Evolutionary conservation across 2,113 vertebrate species (phyloP).

Genomic region (Poeciliopsis prolifica): DNA sequence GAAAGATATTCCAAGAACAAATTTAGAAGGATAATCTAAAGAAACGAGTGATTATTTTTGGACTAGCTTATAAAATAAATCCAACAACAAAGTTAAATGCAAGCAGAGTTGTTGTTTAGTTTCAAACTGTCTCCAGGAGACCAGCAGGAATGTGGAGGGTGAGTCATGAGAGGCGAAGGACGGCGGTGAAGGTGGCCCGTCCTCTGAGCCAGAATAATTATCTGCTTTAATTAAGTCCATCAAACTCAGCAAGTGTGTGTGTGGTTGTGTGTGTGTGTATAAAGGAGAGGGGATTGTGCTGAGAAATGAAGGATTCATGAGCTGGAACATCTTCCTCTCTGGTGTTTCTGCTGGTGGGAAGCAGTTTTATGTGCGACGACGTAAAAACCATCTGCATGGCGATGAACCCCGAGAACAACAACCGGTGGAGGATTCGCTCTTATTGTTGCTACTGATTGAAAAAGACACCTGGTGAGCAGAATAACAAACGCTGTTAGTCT

Average conservation of each 20-base stretch:
- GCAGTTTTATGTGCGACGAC: not conserved
- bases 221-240: conserved; percentile 60
- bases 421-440: not conserved
- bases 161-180: conserved; percentile 48
- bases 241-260: conserved; percentile 26
- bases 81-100: not conserved
- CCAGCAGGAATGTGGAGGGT: conserved; percentile 44
- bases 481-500: not conserved
- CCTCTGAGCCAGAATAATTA: conserved; percentile 51
- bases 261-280: not conserved
- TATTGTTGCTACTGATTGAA: not conserved
- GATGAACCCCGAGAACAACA: not conserved
- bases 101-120: not conserved
- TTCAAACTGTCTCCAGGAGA: conserved; percentile 57
- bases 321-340: not conserved
- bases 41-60: not conserved
- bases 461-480: not conserved
- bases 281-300: conserved; percentile 2
- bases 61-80: too few species aligned
- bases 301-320: conserved; percentile 10
- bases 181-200: conserved; percentile 45
- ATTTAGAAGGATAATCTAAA: not conserved
- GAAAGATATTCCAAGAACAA: not conserved
- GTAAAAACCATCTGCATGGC: not conserved
- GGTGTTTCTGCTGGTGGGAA: conserved; percentile 11